Evolutionary conservation across 2,113 vertebrate genomes (phyloP), one percentile per base, ranked within the genome.

Genomic region (Seriola dumerili): DNA sequence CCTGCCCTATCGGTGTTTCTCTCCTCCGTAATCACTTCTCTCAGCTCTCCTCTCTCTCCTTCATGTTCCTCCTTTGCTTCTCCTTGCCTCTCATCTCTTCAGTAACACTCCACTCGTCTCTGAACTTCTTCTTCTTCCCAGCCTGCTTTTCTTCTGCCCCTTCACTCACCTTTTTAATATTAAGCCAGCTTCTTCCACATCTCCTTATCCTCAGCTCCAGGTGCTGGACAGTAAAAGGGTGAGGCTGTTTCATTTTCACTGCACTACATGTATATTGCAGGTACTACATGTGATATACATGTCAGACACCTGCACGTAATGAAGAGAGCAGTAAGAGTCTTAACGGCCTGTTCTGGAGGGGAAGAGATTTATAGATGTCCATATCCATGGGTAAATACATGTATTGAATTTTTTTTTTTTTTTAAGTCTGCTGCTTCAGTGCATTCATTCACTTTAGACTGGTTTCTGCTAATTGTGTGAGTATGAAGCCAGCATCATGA

Each of bases 111-210:
- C 19, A n/a, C 55, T 29, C 40, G 42, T 13, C 54, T 21, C 25
- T 58, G 59, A 78, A 54, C 61, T 46, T 63, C 42, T 29, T 29
- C 29, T 29, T 29, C 29, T 50, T 52, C 66, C 40, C 55, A 48
- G 12, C 38, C 59, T 21, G 42, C 21, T 23, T 87, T 52, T 21
- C 50, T 52, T 52, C 50, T 2, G 2, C 12, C 19, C 19, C 50
- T 21, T 21, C 36, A 8, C 21, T 29, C 11, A 29, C 25, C 55
- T 62, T 54, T 54, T 64, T 34, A 34, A 55, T 32, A 14, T 46
- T 16, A 63, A 62, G 32, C 16, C 48, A 36, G 17, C 46, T 6
- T 48, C 5, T n/a, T 38, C 21, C 21, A 13, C 32, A 42, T 50
- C 32, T n/a, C 14, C 21, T 25, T 36, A 57, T 44, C 48, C 13